These are phyloP conservation scores for Lutra lutra DNA, from an alignment of 2,797 vertebrate species.

Conservation along the genomic window DNA sequence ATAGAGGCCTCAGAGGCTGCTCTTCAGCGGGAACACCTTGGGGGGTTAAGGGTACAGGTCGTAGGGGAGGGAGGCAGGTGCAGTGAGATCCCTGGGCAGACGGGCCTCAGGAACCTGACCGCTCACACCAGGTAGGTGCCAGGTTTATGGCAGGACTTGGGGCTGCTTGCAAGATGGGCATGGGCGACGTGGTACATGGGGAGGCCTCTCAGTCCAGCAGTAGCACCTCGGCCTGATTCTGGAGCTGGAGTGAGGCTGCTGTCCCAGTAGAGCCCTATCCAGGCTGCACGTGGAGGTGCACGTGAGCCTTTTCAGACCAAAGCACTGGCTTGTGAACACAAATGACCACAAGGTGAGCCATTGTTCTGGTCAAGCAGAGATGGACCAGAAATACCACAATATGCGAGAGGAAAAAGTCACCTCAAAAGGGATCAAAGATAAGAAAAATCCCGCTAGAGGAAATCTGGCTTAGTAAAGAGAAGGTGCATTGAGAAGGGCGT, in stretches of 20 bases:
- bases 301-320: neutral
- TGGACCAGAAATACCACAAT: neutral
- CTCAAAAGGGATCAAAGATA: neutral
- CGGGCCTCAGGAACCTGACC: neutral
- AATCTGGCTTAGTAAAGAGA: neutral
- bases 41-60: neutral
- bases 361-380: neutral
- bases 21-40: neutral
- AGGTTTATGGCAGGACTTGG: neutral
- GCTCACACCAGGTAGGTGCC: neutral
- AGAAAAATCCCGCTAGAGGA: neutral
- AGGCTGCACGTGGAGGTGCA: neutral
- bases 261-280: neutral
- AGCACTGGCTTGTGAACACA: neutral
- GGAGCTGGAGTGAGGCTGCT: neutral
- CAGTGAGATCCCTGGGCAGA: neutral
- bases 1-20: neutral
- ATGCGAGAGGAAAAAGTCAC: neutral
- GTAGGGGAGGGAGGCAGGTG: neutral
- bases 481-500: neutral
- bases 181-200: accelerated
- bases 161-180: neutral
- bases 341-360: neutral
- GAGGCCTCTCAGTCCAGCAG: neutral
- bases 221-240: neutral